Conservation (phyloP, 2,113 vertebrate genomes). For the Irena cyanogastra region DNA sequence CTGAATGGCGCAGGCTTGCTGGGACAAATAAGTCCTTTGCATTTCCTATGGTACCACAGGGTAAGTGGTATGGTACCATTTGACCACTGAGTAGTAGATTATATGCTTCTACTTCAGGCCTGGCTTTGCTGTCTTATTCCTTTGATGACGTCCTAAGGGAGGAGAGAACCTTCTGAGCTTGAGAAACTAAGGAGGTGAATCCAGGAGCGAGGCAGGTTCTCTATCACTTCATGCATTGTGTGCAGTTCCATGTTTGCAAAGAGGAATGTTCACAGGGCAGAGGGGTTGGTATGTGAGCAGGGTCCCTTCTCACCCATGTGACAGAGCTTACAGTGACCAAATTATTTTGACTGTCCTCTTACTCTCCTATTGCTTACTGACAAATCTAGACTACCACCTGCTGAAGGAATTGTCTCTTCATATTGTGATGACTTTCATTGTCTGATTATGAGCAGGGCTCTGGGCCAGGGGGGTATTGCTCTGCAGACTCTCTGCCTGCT, state of each 20-base stretch:
- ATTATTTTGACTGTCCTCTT: background rate
- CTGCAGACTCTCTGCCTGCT: background rate
- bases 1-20: background rate
- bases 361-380: background rate
- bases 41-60: background rate
- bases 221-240: fast-evolving
- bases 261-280: background rate
- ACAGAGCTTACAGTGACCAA: background rate
- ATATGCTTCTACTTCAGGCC: background rate
- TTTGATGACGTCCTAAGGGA: background rate
- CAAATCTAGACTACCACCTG: background rate
- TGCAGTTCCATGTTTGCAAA: fast-evolving
- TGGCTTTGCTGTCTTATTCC: background rate
- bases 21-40: background rate
- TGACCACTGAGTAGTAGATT: background rate
- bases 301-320: background rate
- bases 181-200: background rate
- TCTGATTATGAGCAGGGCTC: background rate
- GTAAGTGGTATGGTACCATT: background rate
- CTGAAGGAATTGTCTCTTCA: background rate
- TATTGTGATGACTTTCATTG: background rate
- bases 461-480: background rate
- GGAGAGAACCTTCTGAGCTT: background rate
- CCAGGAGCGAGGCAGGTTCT: background rate
- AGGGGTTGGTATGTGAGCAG: background rate